phyloP scores from a whole-genome alignment of 2,888 invertebrate species.

The Entomobrya multifasciata region DNA sequence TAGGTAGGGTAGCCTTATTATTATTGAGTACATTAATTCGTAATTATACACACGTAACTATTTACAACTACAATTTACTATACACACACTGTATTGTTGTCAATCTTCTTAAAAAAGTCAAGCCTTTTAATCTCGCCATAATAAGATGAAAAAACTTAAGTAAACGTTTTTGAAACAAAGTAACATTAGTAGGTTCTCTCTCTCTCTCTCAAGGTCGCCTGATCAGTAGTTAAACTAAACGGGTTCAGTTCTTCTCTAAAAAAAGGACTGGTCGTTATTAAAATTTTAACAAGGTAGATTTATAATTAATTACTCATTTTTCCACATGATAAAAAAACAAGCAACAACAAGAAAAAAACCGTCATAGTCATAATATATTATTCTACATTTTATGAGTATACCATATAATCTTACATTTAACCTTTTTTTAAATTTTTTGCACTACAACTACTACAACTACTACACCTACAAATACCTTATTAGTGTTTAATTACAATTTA shows the following conservation, averaged over 20 bases:
- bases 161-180: conserved; percentile 19
- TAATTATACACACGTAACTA: conserved; percentile 38
- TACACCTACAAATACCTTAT: background rate
- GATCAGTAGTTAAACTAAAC: conserved; percentile 30
- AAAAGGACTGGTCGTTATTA: conserved; percentile 55
- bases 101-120: conserved; percentile 43
- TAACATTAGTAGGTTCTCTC: conserved; percentile 49
- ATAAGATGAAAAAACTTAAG: conserved; percentile 32
- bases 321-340: conserved; percentile 47
- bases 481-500: conserved; percentile 27
- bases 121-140: conserved; percentile 66
- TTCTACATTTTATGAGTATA: conserved; percentile 25
- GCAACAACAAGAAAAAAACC: conserved; percentile 37
- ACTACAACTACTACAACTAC: conserved; percentile 35
- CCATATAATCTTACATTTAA: conserved; percentile 5
- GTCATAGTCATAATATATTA: conserved; percentile 51
- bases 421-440: conserved; percentile 52
- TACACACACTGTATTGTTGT: conserved; percentile 59
- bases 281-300: conserved; percentile 56
- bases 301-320: conserved; percentile 45
- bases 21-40: conserved; percentile 56
- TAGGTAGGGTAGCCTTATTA: conserved; percentile 60
- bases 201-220: conserved; percentile 15
- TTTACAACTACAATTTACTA: too few relatives aligned
- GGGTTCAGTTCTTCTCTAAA: conserved; percentile 59